Evolutionary conservation across 2,797 vertebrate genomes (phyloP).

Genomic region (Gambusia yucatana): DNA sequence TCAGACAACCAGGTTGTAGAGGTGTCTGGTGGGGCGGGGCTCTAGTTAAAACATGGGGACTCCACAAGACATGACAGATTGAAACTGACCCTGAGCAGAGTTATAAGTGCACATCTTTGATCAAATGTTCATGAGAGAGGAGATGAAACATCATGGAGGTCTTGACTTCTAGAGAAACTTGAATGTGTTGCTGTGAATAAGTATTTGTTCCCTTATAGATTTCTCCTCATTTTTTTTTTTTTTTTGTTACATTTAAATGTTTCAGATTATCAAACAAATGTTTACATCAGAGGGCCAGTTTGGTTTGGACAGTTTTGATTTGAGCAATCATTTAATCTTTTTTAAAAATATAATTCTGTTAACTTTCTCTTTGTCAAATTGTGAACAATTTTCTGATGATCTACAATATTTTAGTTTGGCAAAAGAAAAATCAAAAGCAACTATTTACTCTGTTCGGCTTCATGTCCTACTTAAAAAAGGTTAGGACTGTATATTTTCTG

Average conservation of each 20-base stretch:
- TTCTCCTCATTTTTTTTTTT: not conserved
- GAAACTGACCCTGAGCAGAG: conserved; percentile 36
- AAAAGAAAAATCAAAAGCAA: not conserved
- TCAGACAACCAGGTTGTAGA: conserved; percentile 7
- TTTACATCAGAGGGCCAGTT: not conserved
- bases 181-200: not conserved
- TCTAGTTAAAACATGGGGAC: conserved; percentile 34
- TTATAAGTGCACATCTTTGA: conserved; percentile 42
- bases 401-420: not conserved
- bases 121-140: conserved; percentile 25
- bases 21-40: conserved; percentile 12
- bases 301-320: not conserved
- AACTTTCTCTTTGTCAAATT: not conserved
- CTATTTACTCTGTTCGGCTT: not conserved
- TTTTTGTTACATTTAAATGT: not conserved
- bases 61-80: conserved; percentile 44
- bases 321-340: not conserved
- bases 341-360: not conserved
- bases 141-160: conserved; percentile 27
- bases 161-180: not conserved
- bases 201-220: not conserved
- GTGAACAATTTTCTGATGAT: not conserved
- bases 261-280: not conserved
- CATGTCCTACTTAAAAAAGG: not conserved
- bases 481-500: not conserved